Evolutionary conservation across 2,797 vertebrate species (phyloP).

Genomic region (Artibeus lituratus): DNA sequence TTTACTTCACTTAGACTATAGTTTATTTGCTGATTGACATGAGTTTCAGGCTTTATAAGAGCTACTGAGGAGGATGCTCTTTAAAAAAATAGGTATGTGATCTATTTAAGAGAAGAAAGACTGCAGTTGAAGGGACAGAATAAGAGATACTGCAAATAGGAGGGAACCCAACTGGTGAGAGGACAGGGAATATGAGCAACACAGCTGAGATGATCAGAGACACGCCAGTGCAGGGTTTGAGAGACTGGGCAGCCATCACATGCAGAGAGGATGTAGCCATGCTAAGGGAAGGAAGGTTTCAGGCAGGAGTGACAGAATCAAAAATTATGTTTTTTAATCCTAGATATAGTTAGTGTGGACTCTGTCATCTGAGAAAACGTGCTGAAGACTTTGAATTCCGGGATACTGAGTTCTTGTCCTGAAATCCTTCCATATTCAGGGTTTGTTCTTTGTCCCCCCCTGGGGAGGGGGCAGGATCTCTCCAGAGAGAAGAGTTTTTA

Average conservation of each 20-base stretch:
- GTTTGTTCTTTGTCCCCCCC: background rate
- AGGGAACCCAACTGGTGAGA: background rate
- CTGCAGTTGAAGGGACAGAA: background rate
- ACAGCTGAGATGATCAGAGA: background rate
- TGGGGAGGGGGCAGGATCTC: background rate
- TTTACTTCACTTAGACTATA: background rate
- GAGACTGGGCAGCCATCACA: rapidly evolving
- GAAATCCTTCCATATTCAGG: background rate
- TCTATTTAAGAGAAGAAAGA: background rate
- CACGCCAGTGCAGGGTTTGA: background rate
- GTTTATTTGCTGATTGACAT: background rate
- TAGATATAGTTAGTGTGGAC: background rate
- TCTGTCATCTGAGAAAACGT: background rate
- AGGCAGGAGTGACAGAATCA: background rate
- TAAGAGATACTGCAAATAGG: background rate
- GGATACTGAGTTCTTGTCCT: background rate
- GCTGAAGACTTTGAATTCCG: background rate
- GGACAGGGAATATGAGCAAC: background rate
- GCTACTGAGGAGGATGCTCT: background rate
- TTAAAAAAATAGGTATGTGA: background rate
- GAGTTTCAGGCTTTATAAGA: background rate
- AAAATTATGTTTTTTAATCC: background rate
- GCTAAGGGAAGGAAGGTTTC: background rate
- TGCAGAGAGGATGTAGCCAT: background rate
- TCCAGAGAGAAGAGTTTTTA: background rate